A percentile compares a stretch with the other conserved stretches of the same genome.
Conservation (phyloP, 2,888 invertebrate genomes). For the Coenonympha arcania region DNA sequence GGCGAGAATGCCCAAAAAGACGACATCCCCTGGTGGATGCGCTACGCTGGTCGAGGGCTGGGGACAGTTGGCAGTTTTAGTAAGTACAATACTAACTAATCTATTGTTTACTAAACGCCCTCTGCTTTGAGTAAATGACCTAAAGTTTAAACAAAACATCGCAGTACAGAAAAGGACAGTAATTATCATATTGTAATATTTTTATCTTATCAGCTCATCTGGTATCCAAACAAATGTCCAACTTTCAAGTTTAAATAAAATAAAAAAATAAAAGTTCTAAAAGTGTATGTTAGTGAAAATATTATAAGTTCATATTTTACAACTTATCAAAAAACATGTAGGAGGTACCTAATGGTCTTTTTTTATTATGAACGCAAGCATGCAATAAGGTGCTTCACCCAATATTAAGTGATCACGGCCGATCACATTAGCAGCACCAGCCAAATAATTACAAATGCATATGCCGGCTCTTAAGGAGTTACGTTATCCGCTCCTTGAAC, state of each 20-base stretch:
- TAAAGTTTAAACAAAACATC: not conserved
- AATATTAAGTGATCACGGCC: too few species aligned
- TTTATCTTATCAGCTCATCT: constrained; percentile 32
- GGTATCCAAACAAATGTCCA: constrained; percentile 23
- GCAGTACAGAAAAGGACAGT: not conserved
- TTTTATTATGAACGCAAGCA: too few species aligned
- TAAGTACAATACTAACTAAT: constrained; percentile 72
- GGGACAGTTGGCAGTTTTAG: constrained; percentile 89
- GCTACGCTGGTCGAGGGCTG: constrained; percentile 86
- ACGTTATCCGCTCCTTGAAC: too few species aligned
- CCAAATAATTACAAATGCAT: too few species aligned
- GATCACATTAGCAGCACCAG: too few species aligned
- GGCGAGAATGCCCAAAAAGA: constrained; percentile 84
- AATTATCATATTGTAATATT: not conserved
- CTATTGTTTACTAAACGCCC: constrained; percentile 19
- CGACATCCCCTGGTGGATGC: constrained; percentile 92
- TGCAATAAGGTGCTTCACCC: too few species aligned
- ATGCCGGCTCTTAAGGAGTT: too few species aligned
- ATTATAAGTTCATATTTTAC: too few species aligned
- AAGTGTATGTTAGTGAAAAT: not conserved
- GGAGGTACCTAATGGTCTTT: too few species aligned
- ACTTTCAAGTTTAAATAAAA: not conserved
- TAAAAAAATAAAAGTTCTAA: not conserved
- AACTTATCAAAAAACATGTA: too few species aligned
- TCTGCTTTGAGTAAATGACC: not conserved